Percentiles rank a stretch among this genome's conserved stretches.
Evolutionary conservation across 2,888 invertebrate species (phyloP).

Genomic region (Sussaba pulchella): DNA sequence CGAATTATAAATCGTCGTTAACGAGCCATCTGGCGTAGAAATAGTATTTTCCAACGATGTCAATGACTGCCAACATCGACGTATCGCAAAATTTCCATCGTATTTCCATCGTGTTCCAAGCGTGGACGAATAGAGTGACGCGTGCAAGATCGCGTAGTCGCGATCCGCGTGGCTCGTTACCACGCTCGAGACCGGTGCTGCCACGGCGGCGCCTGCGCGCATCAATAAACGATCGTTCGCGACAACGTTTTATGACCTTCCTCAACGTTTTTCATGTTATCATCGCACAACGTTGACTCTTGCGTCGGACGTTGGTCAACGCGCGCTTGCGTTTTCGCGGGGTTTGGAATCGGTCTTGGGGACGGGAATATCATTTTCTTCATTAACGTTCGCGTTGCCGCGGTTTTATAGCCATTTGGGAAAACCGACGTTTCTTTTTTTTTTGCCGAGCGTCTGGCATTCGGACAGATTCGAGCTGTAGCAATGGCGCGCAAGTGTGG

Average conservation of each 20-base stretch:
- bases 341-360: too few species aligned
- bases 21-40: background rate
- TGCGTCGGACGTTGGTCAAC: too few species aligned
- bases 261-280: slow-evolving; percentile 43
- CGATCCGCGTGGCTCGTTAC: background rate
- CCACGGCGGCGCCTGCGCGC: slow-evolving; percentile 16
- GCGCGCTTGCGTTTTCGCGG: too few species aligned
- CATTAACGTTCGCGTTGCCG: too few species aligned
- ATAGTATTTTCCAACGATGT: background rate
- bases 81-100: background rate
- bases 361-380: too few species aligned
- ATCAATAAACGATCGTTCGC: slow-evolving; percentile 51
- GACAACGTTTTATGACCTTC: slow-evolving; percentile 60
- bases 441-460: too few species aligned
- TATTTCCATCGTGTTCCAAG: background rate
- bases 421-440: too few species aligned
- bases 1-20: too few species aligned
- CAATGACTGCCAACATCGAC: background rate
- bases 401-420: too few species aligned
- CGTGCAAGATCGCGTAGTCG: slow-evolving; percentile 1
- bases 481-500: slow-evolving; percentile 37
- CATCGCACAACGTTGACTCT: too few species aligned
- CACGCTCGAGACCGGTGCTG: slow-evolving; percentile 15
- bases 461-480: too few species aligned
- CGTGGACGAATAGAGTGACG: background rate